Percentiles rank a stretch among this genome's conserved stretches.
Conservation (phyloP, 2,888 invertebrate species). For the Troides aeacus region DNA sequence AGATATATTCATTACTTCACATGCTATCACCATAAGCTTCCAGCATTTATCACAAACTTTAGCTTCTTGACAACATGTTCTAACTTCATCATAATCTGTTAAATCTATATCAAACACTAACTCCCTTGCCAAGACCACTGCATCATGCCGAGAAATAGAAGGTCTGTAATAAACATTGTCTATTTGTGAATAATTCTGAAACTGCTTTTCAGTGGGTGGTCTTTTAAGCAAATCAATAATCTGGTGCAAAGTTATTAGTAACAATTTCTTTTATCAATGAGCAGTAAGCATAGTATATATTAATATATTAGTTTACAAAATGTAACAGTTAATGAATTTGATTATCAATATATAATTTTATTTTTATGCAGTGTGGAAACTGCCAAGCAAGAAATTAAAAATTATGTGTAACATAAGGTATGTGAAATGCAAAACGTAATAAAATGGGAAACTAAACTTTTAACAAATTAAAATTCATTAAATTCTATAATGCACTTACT, state of each 20-base stretch:
- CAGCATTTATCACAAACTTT: constrained; percentile 97
- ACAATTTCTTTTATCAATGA: too few species aligned
- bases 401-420: too few species aligned
- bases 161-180: constrained; percentile 67
- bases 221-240: too few species aligned
- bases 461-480: not conserved
- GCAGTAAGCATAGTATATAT: too few species aligned
- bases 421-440: too few species aligned
- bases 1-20: constrained; percentile 91
- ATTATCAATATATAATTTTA: not conserved
- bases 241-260: too few species aligned
- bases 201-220: too few species aligned
- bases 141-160: constrained; percentile 77
- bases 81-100: constrained; percentile 98
- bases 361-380: not conserved
- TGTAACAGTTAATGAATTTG: not conserved
- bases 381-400: too few species aligned
- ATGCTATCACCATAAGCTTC: constrained; percentile 97
- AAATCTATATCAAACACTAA: constrained; percentile 99
- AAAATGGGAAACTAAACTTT: too few species aligned
- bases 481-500: constrained; percentile 56
- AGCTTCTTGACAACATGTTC: constrained; percentile 94
- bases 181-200: not conserved
- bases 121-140: constrained; percentile 86
- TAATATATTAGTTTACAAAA: not conserved